Base-by-base conservation (phyloP, 2,888 invertebrate genomes). In the Nymphalis c-album region DNA sequence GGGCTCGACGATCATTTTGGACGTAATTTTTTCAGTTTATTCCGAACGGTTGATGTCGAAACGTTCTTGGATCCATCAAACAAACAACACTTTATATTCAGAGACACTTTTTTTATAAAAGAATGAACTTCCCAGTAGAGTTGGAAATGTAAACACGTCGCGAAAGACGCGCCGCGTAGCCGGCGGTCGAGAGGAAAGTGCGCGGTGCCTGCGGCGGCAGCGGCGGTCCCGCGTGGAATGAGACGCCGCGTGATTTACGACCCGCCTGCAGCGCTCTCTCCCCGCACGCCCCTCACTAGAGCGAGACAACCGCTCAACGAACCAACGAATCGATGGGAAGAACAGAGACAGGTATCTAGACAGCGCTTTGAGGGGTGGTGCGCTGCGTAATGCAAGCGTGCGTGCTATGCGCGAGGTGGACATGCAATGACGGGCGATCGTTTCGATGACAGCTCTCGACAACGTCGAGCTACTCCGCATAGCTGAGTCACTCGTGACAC, bases 321-420 rank as follows among this genome's bases (percentile, higher is more conserved):
- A 73, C 71, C 55, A 67, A 67, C 74, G 72, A 71, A 68, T 68
- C 59, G 17, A 63, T 73, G 80, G 66, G 83, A 71, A 73, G 76
- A 80, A 91, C 73, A 79, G 87, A 85, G 90, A 90, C 84, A 71
- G 81, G 80, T 81, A 82, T 82, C 77, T 76, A 82, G 82, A 81
- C 83, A 80, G 78, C 72, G 78, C 78, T 85, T 86, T 87, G 85
- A 86, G 90, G 92, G 92, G 92, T 89, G 91, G 90, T 75, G 78
- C 90, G 88, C 90, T 91, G 91, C 91, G 91, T 91, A 90, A 90
- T 92, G 92, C 92, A 92, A 91, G 90, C 91, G 90, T 91, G 91
- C 90, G 90, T 90, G 88, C 87, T 88, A 89, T 90, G 91, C 91
- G 91, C 92, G 90, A 90, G 90, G 88, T 88, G 86, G 88, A 90